Conservation (phyloP, 2,113 vertebrate species). For the Triplophysa siluroides region DNA sequence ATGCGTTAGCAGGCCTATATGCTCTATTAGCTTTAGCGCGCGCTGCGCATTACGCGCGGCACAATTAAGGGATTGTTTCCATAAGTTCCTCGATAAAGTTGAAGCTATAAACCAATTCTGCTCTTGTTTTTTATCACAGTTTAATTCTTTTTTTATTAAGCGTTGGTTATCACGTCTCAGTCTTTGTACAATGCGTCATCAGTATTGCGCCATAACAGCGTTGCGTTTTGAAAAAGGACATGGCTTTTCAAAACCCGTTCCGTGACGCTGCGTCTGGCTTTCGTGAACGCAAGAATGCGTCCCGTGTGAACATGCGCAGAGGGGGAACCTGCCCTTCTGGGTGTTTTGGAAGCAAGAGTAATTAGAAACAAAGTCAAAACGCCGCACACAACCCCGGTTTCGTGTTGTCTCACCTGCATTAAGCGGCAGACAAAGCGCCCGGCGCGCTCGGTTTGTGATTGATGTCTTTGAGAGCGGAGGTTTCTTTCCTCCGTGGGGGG, state of each 20-base stretch:
- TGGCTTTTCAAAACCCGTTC: not conserved
- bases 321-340: not conserved
- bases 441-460: conserved; percentile 17
- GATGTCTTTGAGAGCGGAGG: conserved; percentile 38
- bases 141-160: not conserved
- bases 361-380: conserved; percentile 38
- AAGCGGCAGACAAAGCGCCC: conserved; percentile 36
- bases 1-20: not conserved
- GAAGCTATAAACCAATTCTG: not conserved
- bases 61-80: not conserved
- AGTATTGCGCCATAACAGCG: no score
- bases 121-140: not conserved
- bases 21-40: not conserved
- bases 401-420: conserved; percentile 30
- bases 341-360: not conserved
- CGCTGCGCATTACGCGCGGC: not conserved
- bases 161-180: no score
- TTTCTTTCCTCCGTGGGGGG: conserved; percentile 40
- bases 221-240: not conserved
- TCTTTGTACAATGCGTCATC: no score
- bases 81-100: not conserved
- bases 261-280: not conserved
- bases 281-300: not conserved
- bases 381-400: not conserved
- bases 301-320: not conserved